Evolutionary conservation across 2,797 vertebrate genomes (phyloP).

Genomic region (Loris lydekkerianus): DNA sequence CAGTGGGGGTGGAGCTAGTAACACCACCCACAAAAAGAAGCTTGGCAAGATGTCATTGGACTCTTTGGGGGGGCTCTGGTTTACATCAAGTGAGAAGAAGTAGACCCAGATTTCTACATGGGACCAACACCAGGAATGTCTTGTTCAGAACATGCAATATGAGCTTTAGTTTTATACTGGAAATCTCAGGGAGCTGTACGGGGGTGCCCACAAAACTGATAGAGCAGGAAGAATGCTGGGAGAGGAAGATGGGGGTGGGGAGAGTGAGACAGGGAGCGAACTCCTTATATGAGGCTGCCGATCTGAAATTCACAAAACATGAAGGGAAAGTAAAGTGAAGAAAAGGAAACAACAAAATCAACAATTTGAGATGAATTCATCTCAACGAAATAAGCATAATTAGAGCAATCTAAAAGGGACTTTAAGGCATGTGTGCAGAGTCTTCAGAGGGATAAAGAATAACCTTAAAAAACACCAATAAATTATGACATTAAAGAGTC

Average conservation of each 20-base stretch:
- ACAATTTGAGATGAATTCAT: neutral
- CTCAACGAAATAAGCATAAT: neutral
- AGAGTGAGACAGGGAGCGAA: neutral
- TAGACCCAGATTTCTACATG: neutral
- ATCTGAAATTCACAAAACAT: slow-evolving; percentile 6
- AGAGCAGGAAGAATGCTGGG: neutral
- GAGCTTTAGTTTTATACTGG: neutral
- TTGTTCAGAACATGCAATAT: neutral
- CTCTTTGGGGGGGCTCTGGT: neutral
- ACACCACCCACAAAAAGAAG: neutral
- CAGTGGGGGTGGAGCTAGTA: neutral
- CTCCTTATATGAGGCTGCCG: neutral
- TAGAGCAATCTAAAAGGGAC: neutral
- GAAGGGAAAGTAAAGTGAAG: slow-evolving; percentile 7
- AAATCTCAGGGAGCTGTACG: neutral
- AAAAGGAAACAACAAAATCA: neutral
- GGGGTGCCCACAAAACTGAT: neutral
- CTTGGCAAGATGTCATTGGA: neutral
- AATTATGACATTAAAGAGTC: neutral
- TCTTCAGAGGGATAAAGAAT: slow-evolving; percentile 12
- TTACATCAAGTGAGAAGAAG: neutral
- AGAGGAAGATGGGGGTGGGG: neutral
- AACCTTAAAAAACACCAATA: neutral
- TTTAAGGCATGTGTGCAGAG: neutral
- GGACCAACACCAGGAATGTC: neutral